Evolutionary conservation across 1,140 invertebrate genomes (phyloP).

Genomic region (Scaptomyza montana): DNA sequence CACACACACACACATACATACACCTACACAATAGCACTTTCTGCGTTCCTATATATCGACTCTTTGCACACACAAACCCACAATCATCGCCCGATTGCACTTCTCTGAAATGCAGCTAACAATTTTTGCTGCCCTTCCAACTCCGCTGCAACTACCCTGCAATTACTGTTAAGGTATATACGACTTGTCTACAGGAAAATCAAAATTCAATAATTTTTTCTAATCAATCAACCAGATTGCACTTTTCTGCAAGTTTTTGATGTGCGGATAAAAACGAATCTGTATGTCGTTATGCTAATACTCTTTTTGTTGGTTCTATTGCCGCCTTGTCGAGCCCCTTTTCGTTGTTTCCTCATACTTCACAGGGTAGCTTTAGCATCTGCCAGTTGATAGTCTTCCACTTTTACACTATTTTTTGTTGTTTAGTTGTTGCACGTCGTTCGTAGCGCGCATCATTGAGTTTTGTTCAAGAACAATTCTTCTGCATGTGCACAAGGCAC

Average conservation of each 20-base stretch:
- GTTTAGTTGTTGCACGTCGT: conserved; percentile 33
- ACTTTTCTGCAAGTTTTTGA: no score
- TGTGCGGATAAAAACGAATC: no score
- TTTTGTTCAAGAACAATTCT: conserved; percentile 55
- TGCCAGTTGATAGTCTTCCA: background rate
- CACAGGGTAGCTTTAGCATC: conserved; percentile 3
- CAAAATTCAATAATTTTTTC: no score
- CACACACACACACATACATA: conserved; percentile 10
- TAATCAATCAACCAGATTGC: no score
- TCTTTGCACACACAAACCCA: conserved; percentile 3
- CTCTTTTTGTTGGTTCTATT: no score
- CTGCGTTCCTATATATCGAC: conserved; percentile 16
- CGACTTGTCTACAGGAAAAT: no score
- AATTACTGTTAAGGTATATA: background rate
- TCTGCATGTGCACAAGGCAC: conserved; percentile 11
- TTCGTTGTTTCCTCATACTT: no score
- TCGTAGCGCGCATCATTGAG: conserved; percentile 42
- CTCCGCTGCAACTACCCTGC: conserved; percentile 12
- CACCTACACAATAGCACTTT: background rate
- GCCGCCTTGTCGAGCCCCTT: no score
- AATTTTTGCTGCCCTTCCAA: conserved; percentile 47
- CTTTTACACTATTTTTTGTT: background rate
- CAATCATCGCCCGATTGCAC: conserved; percentile 47
- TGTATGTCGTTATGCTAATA: no score
- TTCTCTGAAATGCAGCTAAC: conserved; percentile 63